Conservation (phyloP, 2,797 vertebrate genomes). For the Mustela erminea region DNA sequence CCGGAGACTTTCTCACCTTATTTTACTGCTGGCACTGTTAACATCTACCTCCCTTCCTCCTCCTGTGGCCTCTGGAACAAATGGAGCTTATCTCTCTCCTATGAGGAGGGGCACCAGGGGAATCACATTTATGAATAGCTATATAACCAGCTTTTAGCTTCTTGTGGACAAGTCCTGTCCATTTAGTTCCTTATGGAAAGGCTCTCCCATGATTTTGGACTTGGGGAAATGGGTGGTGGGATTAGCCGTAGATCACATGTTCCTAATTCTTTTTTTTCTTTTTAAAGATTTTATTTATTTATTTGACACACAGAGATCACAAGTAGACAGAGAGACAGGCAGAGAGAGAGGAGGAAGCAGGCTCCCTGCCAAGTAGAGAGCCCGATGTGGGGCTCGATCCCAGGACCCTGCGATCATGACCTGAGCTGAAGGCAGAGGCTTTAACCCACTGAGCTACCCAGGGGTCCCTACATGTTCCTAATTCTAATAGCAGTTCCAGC, state of each 20-base stretch:
- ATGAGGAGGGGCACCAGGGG: not conserved
- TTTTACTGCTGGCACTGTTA: not conserved
- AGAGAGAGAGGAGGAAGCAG: too few species aligned
- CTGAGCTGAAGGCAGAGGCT: too few species aligned
- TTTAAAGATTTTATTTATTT: too few species aligned
- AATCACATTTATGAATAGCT: not conserved
- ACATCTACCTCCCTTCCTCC: not conserved
- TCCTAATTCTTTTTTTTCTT: not conserved
- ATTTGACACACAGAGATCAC: too few species aligned
- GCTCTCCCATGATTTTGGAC: not conserved
- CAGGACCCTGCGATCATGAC: too few species aligned
- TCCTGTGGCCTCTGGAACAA: not conserved
- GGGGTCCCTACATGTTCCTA: not conserved
- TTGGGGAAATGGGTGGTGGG: not conserved
- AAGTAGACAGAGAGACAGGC: too few species aligned
- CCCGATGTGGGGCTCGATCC: too few species aligned
- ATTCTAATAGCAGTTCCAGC: not conserved
- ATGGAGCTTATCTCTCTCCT: not conserved
- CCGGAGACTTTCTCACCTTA: not conserved
- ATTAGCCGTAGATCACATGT: not conserved
- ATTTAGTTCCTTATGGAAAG: not conserved
- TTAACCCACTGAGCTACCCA: too few species aligned
- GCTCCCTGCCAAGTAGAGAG: too few species aligned
- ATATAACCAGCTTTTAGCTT: not conserved
- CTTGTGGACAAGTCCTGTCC: not conserved